Base-by-base conservation (phyloP, 1,140 invertebrate species). In the Drosophila carrolli region DNA sequence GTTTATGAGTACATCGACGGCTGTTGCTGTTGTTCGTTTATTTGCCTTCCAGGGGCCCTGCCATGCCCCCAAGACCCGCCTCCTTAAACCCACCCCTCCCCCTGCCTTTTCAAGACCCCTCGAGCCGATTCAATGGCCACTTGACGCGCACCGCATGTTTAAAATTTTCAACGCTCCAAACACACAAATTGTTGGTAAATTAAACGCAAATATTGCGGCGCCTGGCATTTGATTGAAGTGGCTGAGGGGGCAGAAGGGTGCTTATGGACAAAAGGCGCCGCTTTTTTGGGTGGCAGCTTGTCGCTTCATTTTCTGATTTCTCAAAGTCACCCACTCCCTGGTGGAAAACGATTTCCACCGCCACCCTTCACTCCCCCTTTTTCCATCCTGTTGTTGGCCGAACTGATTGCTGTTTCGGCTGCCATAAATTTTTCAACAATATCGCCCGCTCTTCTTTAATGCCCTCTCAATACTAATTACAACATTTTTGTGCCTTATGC, bases 181-280 rank as follows among this genome's bases (percentile, higher is more conserved):
- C 73, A 76, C 74, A 76, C 74, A 76, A 76, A 76, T 76, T 76
- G 74, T 76, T 76, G 74, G 74, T 76, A 76, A 76, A 76, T 76
- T 76, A 76, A 76, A 76, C 74, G 74, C 73, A 76, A 76, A 76
- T 76, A 76, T 76, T 76, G 61, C 74, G 74, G 73, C 74, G 73
- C 74, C 62, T 76, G 74, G 62, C 73, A 75, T 76, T 76, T 76
- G 73, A 76, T 76, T 76, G 74, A 76, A 76, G 61, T 76, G 46
- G 60, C 32, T 14, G 38, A 14, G 16, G 68, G 46, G 9, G 7
- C 29, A 32, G 29, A 27, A 11, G 60, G 23, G 60, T 41, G 19
- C 29, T 46, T 56, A 46, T 13, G 71, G 73, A 75, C 73, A 75
- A 75, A 75, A 75, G 70, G 61, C 60, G 46, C 41, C 19, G 46